Evolutionary conservation across 2,113 vertebrate genomes (phyloP), one percentile per base, ranked within the genome.

Genomic region (Cairina moschata): DNA sequence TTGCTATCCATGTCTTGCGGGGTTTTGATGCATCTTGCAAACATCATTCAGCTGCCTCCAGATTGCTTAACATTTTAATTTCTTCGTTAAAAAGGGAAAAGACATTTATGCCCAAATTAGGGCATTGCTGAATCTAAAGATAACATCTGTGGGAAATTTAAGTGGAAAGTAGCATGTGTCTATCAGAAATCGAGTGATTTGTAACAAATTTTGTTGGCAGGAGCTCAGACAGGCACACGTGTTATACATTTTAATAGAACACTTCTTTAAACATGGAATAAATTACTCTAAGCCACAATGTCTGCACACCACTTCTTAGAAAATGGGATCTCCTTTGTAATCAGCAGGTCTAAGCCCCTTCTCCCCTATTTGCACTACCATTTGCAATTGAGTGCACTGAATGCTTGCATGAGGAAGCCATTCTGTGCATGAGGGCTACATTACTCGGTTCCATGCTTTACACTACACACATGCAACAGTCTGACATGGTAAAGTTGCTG

Each of bases 161-260:
- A 97, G 78, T 92, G 74, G 91, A 94, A 97, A 97, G 83, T 72
- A 89, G 83, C 76, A 91, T 74, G 17, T 96, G 87, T 95, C 96
- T 97, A 90, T 98, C 94, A 97, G 92, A 94, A 97, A 95, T 96
- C 29, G 56, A 95, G 91, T 92, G 88, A 97, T 94, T 97, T 88
- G 90, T 97, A 95, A 94, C 92, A 92, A 91, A 95, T 94, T 87
- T 91, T 97, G 67, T 97, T 98, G 93, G 96, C 96, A 97, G 91
- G n/a, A 95, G 34, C 94, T 97, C 91, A 96, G 74, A 79, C 93
- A 95, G 34, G 95, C 65, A 90, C 86, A 94, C 79, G 92, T 28
- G 44, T 94, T 91, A 56, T 48, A 73, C 84, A 91, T 95, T 89
- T 95, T 73, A 91, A 88, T 90, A 96, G 76, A 86, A 94, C 62